Evolutionary conservation across 2,797 vertebrate species (phyloP).

Genomic region (Coracias cyanogaster): DNA sequence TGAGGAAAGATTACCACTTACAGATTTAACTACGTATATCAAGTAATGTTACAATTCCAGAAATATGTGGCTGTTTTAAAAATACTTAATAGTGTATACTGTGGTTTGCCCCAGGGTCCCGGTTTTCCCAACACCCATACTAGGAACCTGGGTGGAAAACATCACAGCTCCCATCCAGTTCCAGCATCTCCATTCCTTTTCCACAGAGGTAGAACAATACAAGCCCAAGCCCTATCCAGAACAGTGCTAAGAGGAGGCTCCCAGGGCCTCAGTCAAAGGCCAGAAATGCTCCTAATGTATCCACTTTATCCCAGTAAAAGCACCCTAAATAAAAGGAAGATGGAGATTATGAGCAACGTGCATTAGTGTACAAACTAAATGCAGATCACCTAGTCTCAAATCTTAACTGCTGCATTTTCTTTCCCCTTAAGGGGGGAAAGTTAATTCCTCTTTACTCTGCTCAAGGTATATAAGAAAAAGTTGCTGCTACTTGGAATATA

Average conservation of each 20-base stretch:
- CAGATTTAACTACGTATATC: neutral
- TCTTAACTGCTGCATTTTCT: neutral
- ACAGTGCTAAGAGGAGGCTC: neutral
- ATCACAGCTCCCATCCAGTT: rapidly evolving
- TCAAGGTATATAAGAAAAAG: too few species aligned
- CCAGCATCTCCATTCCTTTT: neutral
- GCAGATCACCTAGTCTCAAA: neutral
- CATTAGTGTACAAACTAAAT: neutral
- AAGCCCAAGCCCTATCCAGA: neutral
- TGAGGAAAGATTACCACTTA: neutral
- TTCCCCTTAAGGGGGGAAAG: neutral
- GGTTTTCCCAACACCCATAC: neutral
- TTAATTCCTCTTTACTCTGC: too few species aligned
- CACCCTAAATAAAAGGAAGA: neutral
- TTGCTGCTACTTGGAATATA: neutral
- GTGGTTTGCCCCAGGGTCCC: neutral
- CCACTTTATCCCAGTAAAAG: neutral
- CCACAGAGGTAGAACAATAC: neutral
- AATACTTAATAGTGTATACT: neutral
- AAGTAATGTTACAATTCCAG: neutral
- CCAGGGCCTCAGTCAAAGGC: neutral
- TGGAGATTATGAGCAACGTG: neutral
- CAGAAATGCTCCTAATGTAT: neutral
- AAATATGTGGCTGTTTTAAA: neutral
- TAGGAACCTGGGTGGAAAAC: neutral